Evolutionary conservation across 2,797 vertebrate genomes (phyloP).

Genomic region (Chiloscyllium punctatum): DNA sequence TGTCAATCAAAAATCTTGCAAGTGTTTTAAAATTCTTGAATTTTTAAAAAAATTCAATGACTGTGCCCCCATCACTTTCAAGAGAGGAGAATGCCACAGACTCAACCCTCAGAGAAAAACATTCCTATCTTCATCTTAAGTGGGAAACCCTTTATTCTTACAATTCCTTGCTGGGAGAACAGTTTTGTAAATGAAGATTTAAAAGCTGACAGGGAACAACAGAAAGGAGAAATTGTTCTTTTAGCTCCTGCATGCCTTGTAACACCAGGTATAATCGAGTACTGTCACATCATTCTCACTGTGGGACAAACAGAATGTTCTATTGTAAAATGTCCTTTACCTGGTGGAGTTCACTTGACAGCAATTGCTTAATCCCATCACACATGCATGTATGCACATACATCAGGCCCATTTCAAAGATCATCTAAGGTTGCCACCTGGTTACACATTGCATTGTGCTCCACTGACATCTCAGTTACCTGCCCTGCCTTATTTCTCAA

Average conservation of each 20-base stretch:
- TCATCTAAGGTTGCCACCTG: background rate
- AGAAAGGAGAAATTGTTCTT: background rate
- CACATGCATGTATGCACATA: background rate
- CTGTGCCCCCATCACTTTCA: too few relatives aligned
- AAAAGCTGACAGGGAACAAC: background rate
- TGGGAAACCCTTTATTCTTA: too few relatives aligned
- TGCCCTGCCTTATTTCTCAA: too few relatives aligned
- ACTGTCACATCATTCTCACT: background rate
- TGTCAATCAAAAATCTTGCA: too few relatives aligned
- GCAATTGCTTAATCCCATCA: background rate
- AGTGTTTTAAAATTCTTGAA: too few relatives aligned
- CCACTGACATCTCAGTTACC: too few relatives aligned
- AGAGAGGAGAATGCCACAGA: background rate
- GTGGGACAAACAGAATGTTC: background rate
- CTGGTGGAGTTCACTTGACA: background rate
- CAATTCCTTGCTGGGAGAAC: background rate
- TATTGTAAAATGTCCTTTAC: background rate
- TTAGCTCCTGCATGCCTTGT: background rate
- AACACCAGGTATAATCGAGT: background rate
- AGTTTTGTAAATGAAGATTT: background rate
- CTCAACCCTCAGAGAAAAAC: too few relatives aligned
- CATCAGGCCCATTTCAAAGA: background rate
- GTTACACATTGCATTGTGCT: background rate
- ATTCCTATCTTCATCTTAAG: too few relatives aligned
- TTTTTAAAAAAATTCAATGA: too few relatives aligned